Percentiles rank a stretch among this genome's conserved stretches.
Evolutionary conservation across 2,113 vertebrate genomes (phyloP).

Genomic region (Melanotaenia duboulayi): DNA sequence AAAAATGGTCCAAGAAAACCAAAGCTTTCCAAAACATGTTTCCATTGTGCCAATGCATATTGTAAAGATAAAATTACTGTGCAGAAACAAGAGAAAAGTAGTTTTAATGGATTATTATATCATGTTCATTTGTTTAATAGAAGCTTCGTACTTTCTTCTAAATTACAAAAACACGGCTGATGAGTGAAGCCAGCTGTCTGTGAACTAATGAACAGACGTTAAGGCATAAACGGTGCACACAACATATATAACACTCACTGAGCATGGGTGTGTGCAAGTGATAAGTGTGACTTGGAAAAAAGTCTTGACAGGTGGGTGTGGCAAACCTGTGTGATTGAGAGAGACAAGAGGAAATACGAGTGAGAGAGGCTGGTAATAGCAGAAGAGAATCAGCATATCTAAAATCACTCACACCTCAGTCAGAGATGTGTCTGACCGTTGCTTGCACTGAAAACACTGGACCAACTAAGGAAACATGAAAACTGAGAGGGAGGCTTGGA

Average conservation of each 20-base stretch:
- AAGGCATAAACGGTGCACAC: neutral
- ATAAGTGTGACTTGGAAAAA: slow-evolving; percentile 10
- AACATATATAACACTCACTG: neutral
- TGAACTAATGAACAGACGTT: too few species aligned
- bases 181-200: neutral
- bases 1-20: too few species aligned
- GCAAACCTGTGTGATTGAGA: slow-evolving; percentile 17
- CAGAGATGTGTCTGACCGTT: neutral
- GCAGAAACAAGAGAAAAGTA: too few species aligned
- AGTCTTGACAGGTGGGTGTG: slow-evolving; percentile 1
- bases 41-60: too few species aligned
- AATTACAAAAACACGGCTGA: neutral
- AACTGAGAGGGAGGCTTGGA: neutral
- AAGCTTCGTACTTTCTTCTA: neutral
- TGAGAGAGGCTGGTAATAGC: neutral
- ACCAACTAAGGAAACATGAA: slow-evolving; percentile 20
- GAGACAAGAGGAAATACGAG: slow-evolving; percentile 4
- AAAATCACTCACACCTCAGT: neutral
- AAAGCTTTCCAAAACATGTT: too few species aligned
- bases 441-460: neutral
- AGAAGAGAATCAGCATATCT: slow-evolving; percentile 31
- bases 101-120: too few species aligned
- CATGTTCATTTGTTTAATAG: neutral
- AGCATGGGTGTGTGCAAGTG: slow-evolving; percentile 29
- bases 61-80: too few species aligned